Percentiles rank a stretch among this genome's conserved stretches.
Evolutionary conservation across 2,888 invertebrate species (phyloP).

Genomic region (Cryptosula pallasiana): DNA sequence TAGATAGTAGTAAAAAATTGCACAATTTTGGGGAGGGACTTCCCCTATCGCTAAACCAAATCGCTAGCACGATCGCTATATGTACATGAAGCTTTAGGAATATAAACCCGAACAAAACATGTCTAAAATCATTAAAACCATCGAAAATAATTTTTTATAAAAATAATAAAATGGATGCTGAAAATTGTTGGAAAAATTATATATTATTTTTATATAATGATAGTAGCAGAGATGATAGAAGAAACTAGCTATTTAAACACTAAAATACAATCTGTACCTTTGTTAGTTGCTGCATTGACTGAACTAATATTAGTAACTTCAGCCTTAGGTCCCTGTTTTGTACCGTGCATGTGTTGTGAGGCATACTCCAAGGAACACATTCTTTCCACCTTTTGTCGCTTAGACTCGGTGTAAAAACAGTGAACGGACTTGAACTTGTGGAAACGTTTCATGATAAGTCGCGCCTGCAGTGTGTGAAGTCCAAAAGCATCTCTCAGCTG

Average conservation of each 20-base stretch:
- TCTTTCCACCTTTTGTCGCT: conserved; percentile 15
- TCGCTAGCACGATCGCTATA: too few species aligned
- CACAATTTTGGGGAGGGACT: too few species aligned
- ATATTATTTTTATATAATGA: neutral
- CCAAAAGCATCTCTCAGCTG: conserved; percentile 2
- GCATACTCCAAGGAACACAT: neutral
- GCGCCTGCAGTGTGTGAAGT: conserved; percentile 3
- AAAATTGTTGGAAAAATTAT: too few species aligned
- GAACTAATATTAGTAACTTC: neutral
- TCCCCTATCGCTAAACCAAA: too few species aligned
- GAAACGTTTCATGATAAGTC: neutral
- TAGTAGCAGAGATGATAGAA: neutral
- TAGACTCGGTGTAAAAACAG: neutral
- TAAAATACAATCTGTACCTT: neutral
- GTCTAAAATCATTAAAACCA: too few species aligned
- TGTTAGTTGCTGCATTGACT: neutral
- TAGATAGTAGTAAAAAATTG: too few species aligned
- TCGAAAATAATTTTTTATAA: too few species aligned
- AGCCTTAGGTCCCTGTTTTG: neutral
- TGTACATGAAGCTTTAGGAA: too few species aligned
- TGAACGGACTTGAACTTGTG: neutral
- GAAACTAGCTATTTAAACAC: neutral
- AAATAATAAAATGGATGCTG: too few species aligned
- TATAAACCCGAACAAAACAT: too few species aligned
- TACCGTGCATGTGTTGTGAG: neutral